Percentiles rank a stretch among this genome's conserved stretches.
These are phyloP conservation scores for Pterostichus madidus DNA, from an alignment of 2,888 invertebrate species.

Conservation along the genomic window DNA sequence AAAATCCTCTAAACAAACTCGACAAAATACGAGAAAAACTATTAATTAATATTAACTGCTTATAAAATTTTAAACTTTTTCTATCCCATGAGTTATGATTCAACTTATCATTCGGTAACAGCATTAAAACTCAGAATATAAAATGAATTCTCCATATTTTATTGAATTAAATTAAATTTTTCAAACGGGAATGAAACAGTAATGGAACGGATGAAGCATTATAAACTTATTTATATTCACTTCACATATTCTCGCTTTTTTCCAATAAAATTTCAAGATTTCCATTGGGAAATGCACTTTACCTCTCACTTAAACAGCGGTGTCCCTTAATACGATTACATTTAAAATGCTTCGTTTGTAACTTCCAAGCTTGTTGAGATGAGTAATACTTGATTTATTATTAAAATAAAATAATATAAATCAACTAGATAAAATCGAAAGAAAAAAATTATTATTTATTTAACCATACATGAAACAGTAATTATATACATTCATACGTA, in stretches of 20 bases:
- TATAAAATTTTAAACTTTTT: too few species aligned
- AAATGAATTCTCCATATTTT: background rate
- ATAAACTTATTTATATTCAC: constrained; percentile 6
- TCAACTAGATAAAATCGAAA: too few species aligned
- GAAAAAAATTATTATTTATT: too few species aligned
- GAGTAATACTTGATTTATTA: background rate
- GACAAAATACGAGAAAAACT: too few species aligned
- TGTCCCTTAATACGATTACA: background rate
- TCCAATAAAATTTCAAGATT: constrained; percentile 21
- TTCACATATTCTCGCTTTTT: background rate
- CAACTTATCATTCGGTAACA: too few species aligned
- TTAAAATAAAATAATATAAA: too few species aligned
- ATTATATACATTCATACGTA: too few species aligned
- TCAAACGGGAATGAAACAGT: background rate
- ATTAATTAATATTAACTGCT: too few species aligned
- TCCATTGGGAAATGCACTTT: constrained; percentile 21
- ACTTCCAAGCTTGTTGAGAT: too few species aligned
- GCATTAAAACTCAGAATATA: background rate
- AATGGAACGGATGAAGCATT: background rate
- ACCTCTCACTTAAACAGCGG: background rate
- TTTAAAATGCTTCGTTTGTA: constrained; percentile 12
- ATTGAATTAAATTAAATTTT: background rate
- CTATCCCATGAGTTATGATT: too few species aligned
- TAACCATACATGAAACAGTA: too few species aligned
- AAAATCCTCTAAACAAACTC: too few species aligned